Evolutionary conservation across 2,113 vertebrate species (phyloP), one percentile per base, ranked within the genome.

Genomic region (Chrysochloris asiatica): DNA sequence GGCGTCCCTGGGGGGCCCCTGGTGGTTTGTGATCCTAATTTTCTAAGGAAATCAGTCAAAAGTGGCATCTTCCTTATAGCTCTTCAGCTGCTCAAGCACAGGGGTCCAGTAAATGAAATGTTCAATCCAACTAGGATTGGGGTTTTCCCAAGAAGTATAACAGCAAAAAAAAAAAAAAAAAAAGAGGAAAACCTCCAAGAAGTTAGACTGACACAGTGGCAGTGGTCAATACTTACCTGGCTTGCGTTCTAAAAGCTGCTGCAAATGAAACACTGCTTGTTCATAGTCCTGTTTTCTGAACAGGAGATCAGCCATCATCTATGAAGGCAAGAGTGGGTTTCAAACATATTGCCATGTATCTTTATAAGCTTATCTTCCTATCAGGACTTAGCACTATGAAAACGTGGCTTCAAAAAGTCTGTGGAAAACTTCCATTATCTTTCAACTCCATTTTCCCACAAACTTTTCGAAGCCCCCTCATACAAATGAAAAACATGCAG

Each of bases 271-370:
- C 83, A 99, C 98, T 22, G 99, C 99, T 97, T 99, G 98, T 76
- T 99, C 99, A 4, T 99, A 99, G 97, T 99, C 98, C 94, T 99
- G 99, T 94, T 99, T 99, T 97, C 98, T 98, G 97, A 99, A 99
- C 99, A 99, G 99, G 88, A 99, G 97, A 95, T 99, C 99, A 90
- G 99, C 99, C 98, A 99, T 99, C 99, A 99, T 99, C 99, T 98
- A 97, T 61, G 95, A 89, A 47, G 95, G 89, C 36, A 89, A 96
- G 81, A 80, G 56, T 22, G 76, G 50, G 63, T 80, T 95, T 45
- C 96, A 86, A 95, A 96, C 92, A 92, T 79, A 76, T 3, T 90
- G 61, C 48, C 69, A 59, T 48, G 14, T 43, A 19, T 90, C 93
- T 87, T 69, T 83, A 6, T 67, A 89, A 90, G 43, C 24, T 50